Evolutionary conservation across 2,888 invertebrate genomes (phyloP), one percentile per base, ranked within the genome.

Genomic region (Pogonocherus hispidulus): DNA sequence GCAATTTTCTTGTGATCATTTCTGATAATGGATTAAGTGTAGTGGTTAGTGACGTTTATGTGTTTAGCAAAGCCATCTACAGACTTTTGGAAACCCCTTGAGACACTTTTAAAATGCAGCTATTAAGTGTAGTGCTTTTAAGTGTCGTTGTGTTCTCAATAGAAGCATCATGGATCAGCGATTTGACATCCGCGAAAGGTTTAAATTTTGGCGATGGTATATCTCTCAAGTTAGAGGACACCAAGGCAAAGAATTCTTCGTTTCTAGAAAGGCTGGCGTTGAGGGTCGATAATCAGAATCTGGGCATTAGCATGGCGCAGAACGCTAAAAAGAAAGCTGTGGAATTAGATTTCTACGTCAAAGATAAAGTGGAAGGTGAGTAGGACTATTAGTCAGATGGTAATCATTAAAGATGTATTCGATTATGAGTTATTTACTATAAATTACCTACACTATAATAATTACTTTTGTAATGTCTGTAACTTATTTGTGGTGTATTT

Each of bases 241-340:
- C 75, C 0, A 77, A 78, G 55, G 57, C 63, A n/a, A 68, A 70
- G 59, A 73, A 80, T 63, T 70, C 86, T 59, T 86, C 87, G 35
- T 84, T 88, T 71, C 79, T 90, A 57, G 87, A 87, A 51, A 85
- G 86, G 46, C 86, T 89, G 75, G 88, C 88, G 27, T 82, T 90
- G 64, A 87, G 87, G 71, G 85, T 89, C 77, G 88, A 89, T 76
- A 87, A 88, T 84, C 87, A 85, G 62, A 88, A 88, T 73, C 86
- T 86, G 74, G 88, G 88, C 44, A 86, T 90, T 69, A 87, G 86
- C 80, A 78, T 90, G 55, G 85, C 86, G 22, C 86, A 87, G 79
- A 87, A 87, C 11, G 83, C 86, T 41, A 85, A 86, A 66, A 85
- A 85, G 59, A 86, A 85, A 71, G 88, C 87, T 35, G 86, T 88